Evolutionary conservation across 1,140 invertebrate genomes (phyloP), one percentile per base, ranked within the genome.

Genomic region (Zaprionus kolodkinae): DNA sequence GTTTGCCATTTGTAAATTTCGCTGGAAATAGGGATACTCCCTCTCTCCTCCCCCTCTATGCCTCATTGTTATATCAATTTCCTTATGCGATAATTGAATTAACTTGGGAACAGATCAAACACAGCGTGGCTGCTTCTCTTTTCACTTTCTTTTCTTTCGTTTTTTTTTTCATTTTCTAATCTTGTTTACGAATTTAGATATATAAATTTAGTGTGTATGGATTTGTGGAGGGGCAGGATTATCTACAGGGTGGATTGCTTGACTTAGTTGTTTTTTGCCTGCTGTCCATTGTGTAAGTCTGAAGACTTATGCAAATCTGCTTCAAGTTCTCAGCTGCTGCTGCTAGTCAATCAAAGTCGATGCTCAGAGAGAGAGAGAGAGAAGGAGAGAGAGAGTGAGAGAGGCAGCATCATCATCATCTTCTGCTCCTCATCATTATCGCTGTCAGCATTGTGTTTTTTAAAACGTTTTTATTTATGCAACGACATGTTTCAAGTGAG

Each of bases 391-490:
- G 21, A 21, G 21, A 21, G 21, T 1, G 21, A 21, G 21, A 33
- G 36, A 69, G 30, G 52, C 38, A 43, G 71, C 54, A 35, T 54
- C 55, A 52, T 80, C 48, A 65, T 77, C 55, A 66, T 80, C 62
- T 80, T 57, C 33, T 56, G 52, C 38, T 74, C 43, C 13, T 57
- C 56, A 54, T 80, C 35, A 72, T 73, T 56, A 55, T 69, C 72
- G 61, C 76, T 76, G 60, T 65, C 15, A n/a, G 69, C 72, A 71
- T 64, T 64, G 56, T 63, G 69, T 64, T 70, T 87, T 83, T 87
- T 83, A 83, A 87, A 87, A 82, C 68, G 84, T 54, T 87, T 87
- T 87, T 88, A 87, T 84, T 87, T 87, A 87, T 87, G 84, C 84
- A 87, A 79, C 77, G 84, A 81, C 84, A 87, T 87, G 84, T 89